Evolutionary conservation across 1,140 invertebrate genomes (phyloP).

Genomic region (Zaprionus africanus): DNA sequence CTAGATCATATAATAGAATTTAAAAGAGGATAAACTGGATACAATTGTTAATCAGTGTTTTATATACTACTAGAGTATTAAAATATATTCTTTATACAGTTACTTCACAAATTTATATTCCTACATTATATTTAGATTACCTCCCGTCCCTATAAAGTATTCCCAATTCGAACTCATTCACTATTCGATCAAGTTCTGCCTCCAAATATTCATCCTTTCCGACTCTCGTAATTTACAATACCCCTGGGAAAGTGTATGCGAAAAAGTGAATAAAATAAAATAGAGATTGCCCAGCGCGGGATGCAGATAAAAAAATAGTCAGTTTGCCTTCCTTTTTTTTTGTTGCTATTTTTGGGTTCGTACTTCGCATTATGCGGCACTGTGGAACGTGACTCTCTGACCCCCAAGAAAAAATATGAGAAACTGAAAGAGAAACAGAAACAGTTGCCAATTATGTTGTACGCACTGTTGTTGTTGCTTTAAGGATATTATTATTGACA

Average conservation of each 20-base stretch:
- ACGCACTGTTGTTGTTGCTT: conserved; percentile 26
- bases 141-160: not conserved
- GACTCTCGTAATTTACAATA: conserved; percentile 6
- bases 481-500: conserved; percentile 26
- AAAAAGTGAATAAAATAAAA: conserved; percentile 36
- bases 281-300: conserved; percentile 30
- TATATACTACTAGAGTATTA: too few relatives aligned
- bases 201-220: not conserved
- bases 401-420: conserved; percentile 47
- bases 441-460: conserved; percentile 43
- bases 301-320: conserved; percentile 45
- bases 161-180: not conserved
- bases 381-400: conserved; percentile 62
- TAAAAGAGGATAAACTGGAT: too few relatives aligned
- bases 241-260: not conserved
- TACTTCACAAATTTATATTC: too few relatives aligned
- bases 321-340: conserved; percentile 18
- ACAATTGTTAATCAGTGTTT: too few relatives aligned
- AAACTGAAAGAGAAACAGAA: conserved; percentile 42
- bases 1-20: too few relatives aligned
- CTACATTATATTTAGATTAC: not conserved
- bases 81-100: too few relatives aligned
- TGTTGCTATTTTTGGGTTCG: conserved; percentile 16
- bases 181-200: not conserved
- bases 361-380: conserved; percentile 38